Conservation (phyloP, 2,888 invertebrate genomes). For the Stenolophus ochropezus region DNA sequence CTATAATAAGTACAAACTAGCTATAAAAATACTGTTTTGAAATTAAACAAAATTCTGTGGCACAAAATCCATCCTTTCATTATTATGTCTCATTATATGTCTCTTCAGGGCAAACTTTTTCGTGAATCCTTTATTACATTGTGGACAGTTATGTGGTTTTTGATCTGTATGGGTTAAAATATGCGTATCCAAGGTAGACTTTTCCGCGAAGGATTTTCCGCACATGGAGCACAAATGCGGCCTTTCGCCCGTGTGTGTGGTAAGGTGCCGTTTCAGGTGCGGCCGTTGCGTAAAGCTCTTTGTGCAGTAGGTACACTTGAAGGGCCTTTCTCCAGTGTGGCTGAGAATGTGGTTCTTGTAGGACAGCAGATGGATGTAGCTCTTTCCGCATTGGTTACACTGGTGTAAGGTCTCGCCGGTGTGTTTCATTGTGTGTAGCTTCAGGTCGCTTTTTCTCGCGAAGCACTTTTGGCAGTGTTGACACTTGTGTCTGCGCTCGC, state of each 20-base stretch:
- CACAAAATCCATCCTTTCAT: slow-evolving; percentile 11
- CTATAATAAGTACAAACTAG: no score
- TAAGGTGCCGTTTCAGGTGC: slow-evolving; percentile 17
- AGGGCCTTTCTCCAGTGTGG: slow-evolving; percentile 12
- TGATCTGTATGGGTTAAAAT: slow-evolving; percentile 23
- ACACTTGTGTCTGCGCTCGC: slow-evolving; percentile 6
- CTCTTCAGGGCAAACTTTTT: slow-evolving; percentile 37
- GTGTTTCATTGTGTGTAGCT: slow-evolving; percentile 21
- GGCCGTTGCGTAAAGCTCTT: slow-evolving; percentile 26
- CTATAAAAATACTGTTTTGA: neutral
- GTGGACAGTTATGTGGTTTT: slow-evolving; percentile 33
- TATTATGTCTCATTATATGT: slow-evolving; percentile 15
- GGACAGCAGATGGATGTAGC: slow-evolving; percentile 32
- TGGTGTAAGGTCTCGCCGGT: slow-evolving; percentile 31
- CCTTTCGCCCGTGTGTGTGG: slow-evolving; percentile 24
- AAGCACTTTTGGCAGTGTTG: slow-evolving; percentile 7
- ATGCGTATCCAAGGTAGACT: slow-evolving; percentile 25
- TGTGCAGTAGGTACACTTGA: slow-evolving; percentile 15
- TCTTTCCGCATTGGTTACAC: slow-evolving; percentile 23
- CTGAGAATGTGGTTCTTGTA: slow-evolving; percentile 23
- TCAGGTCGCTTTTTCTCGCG: slow-evolving; percentile 33
- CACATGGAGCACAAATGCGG: slow-evolving; percentile 27
- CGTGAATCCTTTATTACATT: slow-evolving; percentile 44
- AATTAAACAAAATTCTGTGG: neutral
- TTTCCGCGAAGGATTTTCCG: slow-evolving; percentile 28